These are phyloP conservation scores for Tenthredo scrophulariae DNA, from an alignment of 2,888 invertebrate species.

Conservation along the genomic window DNA sequence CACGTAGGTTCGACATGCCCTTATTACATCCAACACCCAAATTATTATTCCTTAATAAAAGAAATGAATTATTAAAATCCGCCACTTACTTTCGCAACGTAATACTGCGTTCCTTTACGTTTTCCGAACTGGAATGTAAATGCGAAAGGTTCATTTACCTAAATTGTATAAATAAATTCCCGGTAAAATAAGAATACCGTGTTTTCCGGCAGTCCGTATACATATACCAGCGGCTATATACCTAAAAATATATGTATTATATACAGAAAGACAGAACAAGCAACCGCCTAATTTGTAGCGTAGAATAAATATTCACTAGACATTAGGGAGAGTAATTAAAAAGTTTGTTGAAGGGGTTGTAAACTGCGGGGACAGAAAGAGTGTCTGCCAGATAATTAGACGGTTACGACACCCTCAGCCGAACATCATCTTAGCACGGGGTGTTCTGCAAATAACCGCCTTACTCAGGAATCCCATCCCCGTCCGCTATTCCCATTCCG, in stretches of 20 bases:
- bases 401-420: slow-evolving; percentile 55
- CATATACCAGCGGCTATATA: background rate
- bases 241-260: background rate
- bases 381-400: slow-evolving; percentile 68
- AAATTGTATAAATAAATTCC: background rate
- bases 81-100: background rate
- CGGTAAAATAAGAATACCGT: background rate
- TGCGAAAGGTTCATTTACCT: background rate
- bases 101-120: background rate
- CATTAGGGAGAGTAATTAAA: slow-evolving; percentile 64
- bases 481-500: background rate
- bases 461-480: slow-evolving; percentile 27
- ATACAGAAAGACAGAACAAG: background rate
- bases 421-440: slow-evolving; percentile 52
- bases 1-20: background rate
- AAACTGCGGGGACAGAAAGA: slow-evolving; percentile 64
- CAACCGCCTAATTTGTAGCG: slow-evolving; percentile 34
- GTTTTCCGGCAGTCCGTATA: background rate
- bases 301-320: slow-evolving; percentile 50
- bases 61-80: slow-evolving; percentile 18
- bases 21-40: background rate
- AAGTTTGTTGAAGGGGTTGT: slow-evolving; percentile 66
- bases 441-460: slow-evolving; percentile 45
- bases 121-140: background rate
- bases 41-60: background rate